These are phyloP conservation scores for Crypturellus tataupa DNA, from an alignment of 2,797 vertebrate species.

Conservation along the genomic window DNA sequence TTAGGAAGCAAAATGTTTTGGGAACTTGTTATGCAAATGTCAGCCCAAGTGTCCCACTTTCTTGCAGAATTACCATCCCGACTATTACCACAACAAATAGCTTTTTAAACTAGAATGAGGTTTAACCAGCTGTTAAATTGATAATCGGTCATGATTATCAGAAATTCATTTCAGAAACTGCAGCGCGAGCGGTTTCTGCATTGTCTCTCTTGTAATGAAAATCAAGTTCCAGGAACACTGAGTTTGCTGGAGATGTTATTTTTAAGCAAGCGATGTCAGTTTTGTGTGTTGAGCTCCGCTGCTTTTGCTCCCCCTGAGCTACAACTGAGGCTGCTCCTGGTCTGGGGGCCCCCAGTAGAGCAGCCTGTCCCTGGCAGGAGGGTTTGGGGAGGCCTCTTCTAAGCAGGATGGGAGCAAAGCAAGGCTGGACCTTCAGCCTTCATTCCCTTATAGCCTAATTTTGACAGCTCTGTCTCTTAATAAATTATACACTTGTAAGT, in stretches of 20 bases:
- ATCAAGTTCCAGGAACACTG: not conserved
- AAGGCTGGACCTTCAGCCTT: not conserved
- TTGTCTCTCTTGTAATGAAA: conserved; percentile 11
- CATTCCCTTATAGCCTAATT: not conserved
- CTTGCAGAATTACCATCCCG: conserved; percentile 32
- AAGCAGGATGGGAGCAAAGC: not conserved
- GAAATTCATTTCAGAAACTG: conserved; percentile 55
- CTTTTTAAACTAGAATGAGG: conserved; percentile 56
- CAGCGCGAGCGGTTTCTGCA: conserved; percentile 27
- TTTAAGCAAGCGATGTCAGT: not conserved
- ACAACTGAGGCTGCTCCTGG: not conserved
- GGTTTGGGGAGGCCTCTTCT: not conserved
- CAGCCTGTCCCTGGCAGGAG: not conserved
- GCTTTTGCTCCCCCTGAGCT: not conserved
- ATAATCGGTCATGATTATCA: conserved; percentile 41
- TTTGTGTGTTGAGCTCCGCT: not conserved
- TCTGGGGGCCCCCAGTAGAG: not conserved
- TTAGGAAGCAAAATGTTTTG: conserved; percentile 24
- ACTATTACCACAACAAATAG: conserved; percentile 58
- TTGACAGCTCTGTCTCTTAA: not conserved
- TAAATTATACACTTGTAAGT: not conserved
- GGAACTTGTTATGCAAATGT: conserved; percentile 20
- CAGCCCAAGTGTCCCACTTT: conserved; percentile 52
- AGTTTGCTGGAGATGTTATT: conserved; percentile 5
- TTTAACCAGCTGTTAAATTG: conserved; percentile 70